A percentile compares a stretch with the other conserved stretches of the same genome.
Conservation (phyloP, 2,888 invertebrate species). For the Andrena fulva region DNA sequence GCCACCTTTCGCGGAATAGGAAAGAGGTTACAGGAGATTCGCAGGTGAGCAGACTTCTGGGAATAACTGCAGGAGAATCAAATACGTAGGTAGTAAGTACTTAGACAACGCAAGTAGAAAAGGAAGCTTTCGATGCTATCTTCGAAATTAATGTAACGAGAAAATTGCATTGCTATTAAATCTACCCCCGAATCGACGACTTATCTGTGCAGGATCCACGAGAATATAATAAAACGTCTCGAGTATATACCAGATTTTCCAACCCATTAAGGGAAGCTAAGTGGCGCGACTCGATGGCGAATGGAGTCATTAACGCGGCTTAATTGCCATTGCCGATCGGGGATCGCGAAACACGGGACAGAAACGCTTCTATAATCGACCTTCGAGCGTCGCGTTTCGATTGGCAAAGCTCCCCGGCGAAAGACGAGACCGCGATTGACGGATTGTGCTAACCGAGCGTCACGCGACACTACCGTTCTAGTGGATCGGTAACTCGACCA, state of each 20-base stretch:
- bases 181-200: too few species aligned
- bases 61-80: background rate
- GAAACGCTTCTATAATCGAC: constrained; percentile 20
- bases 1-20: background rate
- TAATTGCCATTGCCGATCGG: constrained; percentile 16
- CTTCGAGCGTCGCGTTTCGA: constrained; percentile 48
- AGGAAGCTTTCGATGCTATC: too few species aligned
- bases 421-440: constrained; percentile 49
- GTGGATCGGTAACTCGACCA: constrained; percentile 57
- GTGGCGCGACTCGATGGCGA: background rate
- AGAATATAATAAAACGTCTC: background rate
- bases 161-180: too few species aligned
- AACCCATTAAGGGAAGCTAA: background rate
- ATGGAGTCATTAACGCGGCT: background rate
- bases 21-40: background rate
- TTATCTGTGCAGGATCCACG: too few species aligned
- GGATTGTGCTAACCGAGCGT: constrained; percentile 49
- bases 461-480: constrained; percentile 35
- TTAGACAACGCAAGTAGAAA: too few species aligned
- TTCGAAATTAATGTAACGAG: too few species aligned
- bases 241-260: background rate
- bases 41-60: background rate
- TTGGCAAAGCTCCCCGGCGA: constrained; percentile 31
- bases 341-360: background rate
- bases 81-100: too few species aligned